These are phyloP conservation scores for Clarias pachynema DNA, from an alignment of 2,797 vertebrate genomes.

Conservation along the genomic window DNA sequence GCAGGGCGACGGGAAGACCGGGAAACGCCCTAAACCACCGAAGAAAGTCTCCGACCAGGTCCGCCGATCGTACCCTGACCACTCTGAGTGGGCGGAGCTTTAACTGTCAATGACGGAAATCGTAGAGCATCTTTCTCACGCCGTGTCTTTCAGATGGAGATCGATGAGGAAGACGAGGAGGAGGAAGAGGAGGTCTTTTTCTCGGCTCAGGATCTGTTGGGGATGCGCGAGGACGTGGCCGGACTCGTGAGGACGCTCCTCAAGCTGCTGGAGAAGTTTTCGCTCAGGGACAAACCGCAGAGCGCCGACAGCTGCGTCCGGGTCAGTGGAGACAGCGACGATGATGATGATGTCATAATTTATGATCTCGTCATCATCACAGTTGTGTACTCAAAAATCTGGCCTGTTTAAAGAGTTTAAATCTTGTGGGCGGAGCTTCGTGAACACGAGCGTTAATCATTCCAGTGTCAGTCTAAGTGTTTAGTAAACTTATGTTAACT, in stretches of 20 bases:
- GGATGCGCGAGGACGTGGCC: constrained; percentile 77
- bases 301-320: constrained; percentile 77
- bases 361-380: background rate
- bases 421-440: background rate
- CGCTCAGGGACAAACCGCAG: constrained; percentile 82
- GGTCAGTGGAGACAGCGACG: constrained; percentile 65
- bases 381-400: background rate
- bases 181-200: constrained; percentile 77
- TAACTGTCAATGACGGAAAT: background rate
- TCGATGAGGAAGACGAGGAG: constrained; percentile 71
- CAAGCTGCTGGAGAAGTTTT: constrained; percentile 81
- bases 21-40: constrained; percentile 77
- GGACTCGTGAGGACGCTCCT: constrained; percentile 82
- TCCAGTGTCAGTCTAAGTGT: too few species aligned
- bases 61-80: background rate
- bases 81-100: background rate
- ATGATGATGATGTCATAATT: background rate
- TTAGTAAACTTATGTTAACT: too few species aligned
- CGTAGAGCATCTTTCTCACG: too few species aligned
- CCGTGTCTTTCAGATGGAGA: constrained; percentile 62
- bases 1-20: constrained; percentile 63
- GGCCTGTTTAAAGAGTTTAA: background rate
- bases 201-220: constrained; percentile 77
- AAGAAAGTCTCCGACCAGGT: constrained; percentile 73
- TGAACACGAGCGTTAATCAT: background rate